Conservation (phyloP, 2,888 invertebrate species). For the Autographa pulchrina region DNA sequence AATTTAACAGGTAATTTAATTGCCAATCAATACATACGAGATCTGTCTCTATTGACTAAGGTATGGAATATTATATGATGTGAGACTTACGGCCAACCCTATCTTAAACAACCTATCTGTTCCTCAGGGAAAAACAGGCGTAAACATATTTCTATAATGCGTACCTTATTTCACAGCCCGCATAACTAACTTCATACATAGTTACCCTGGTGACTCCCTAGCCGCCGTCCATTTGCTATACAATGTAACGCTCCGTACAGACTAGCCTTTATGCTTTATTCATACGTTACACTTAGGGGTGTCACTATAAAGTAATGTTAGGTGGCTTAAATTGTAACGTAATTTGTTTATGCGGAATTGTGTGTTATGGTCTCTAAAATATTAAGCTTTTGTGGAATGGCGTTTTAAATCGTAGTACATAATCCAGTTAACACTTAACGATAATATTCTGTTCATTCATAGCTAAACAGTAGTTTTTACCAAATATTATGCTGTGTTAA, state of each 20-base stretch:
- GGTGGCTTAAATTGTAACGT: slow-evolving; percentile 32
- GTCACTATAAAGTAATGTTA: slow-evolving; percentile 41
- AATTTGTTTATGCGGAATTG: not conserved
- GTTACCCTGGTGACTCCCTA: slow-evolving; percentile 42
- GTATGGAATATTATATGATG: too few relatives aligned
- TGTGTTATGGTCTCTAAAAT: too few relatives aligned
- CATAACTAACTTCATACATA: slow-evolving; percentile 32
- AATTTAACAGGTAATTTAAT: too few relatives aligned
- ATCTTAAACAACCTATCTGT: not conserved
- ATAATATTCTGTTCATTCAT: too few relatives aligned
- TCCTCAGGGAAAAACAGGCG: not conserved
- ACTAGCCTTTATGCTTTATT: slow-evolving; percentile 76
- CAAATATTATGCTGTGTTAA: too few relatives aligned
- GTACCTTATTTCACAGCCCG: slow-evolving; percentile 14
- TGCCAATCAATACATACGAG: too few relatives aligned
- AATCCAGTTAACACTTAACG: too few relatives aligned
- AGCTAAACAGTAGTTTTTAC: too few relatives aligned
- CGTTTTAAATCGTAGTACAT: too few relatives aligned
- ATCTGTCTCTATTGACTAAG: too few relatives aligned
- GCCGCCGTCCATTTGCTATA: slow-evolving; percentile 61
- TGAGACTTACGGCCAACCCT: not conserved
- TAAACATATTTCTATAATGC: slow-evolving; percentile 7
- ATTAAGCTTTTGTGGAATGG: too few relatives aligned
- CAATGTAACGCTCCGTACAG: slow-evolving; percentile 61
- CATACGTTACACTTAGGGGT: slow-evolving; percentile 67